Evolutionary conservation across 2,888 invertebrate genomes (phyloP), one percentile per base, ranked within the genome.

Genomic region (Altica lythri): DNA sequence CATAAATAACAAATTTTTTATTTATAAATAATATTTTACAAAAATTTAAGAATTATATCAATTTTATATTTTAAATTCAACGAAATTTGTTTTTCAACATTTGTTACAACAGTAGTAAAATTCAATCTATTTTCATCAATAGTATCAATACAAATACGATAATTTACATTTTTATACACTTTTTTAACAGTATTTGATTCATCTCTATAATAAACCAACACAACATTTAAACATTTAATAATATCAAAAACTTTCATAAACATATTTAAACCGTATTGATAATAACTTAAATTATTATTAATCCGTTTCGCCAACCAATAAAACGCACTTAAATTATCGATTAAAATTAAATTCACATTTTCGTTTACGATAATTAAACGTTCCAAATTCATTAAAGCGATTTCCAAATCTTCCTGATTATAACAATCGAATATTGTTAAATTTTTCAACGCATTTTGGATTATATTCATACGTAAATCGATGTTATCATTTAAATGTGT

Each of bases 291-390:
- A 44, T 55, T 62, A 4, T 48, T 27, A 19, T 53, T 56, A 38
- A 55, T 51, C 43, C 52, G 53, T 44, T 64, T 60, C 4, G 60
- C 53, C 35, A 54, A 59, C 70, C 71, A 70, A 58, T 66, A 72
- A 37, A 67, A 66, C 0, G 68, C 57, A n/a, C 64, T 51, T 22
- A 69, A 64, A 57, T 69, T 68, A 50, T 72, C 71, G 9, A 70
- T 48, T 30, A 69, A 18, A 16, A 72, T 52, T 44, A 68, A 56
- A 51, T 56, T 58, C 10, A 67, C 53, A 48, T 65, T 65, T 19
- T 62, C 55, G 32, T 59, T 60, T 12, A 63, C 64, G 14, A 62
- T 53, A 29, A 70, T 60, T 2, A 67, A 57, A 32, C 59, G 63
- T 53, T 69, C 68, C 19, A 72, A 54, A 55, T 62, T 68, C 40